These are phyloP conservation scores for Steatornis caripensis DNA, from an alignment of 2,113 vertebrate genomes.

Conservation along the genomic window DNA sequence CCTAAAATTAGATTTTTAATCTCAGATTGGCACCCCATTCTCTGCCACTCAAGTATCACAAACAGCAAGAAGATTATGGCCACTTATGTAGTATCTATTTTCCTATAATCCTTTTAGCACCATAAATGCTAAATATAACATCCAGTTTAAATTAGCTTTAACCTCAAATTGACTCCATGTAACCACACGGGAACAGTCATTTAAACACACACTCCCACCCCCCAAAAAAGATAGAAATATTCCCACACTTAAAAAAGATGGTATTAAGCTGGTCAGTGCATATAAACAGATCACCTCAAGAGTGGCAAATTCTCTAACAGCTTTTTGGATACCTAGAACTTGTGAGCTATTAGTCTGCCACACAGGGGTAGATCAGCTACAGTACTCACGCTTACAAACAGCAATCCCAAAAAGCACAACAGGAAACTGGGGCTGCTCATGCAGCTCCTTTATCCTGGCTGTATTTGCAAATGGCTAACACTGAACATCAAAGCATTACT, in stretches of 20 bases:
- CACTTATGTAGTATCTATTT: slow-evolving; percentile 59
- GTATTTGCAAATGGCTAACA: background rate
- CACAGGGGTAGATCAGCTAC: background rate
- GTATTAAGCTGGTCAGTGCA: background rate
- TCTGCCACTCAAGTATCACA: slow-evolving; percentile 36
- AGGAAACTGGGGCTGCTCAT: background rate
- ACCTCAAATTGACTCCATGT: background rate
- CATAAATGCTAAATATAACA: slow-evolving; percentile 49
- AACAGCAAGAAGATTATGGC: slow-evolving; percentile 58
- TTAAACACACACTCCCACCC: background rate
- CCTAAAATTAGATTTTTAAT: slow-evolving; percentile 67
- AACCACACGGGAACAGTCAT: background rate
- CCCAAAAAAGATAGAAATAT: background rate
- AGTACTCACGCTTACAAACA: background rate
- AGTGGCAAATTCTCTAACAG: background rate
- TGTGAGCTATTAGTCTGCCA: background rate
- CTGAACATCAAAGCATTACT: background rate
- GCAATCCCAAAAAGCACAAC: background rate
- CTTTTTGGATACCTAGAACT: background rate
- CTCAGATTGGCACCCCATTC: slow-evolving; percentile 48
- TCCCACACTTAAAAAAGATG: background rate
- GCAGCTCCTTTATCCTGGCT: background rate
- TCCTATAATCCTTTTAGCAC: slow-evolving; percentile 57
- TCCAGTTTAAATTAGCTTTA: slow-evolving; percentile 30
- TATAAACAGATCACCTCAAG: background rate